These are phyloP conservation scores for Hylomyscus alleni DNA, from an alignment of 2,797 vertebrate species.

Conservation along the genomic window DNA sequence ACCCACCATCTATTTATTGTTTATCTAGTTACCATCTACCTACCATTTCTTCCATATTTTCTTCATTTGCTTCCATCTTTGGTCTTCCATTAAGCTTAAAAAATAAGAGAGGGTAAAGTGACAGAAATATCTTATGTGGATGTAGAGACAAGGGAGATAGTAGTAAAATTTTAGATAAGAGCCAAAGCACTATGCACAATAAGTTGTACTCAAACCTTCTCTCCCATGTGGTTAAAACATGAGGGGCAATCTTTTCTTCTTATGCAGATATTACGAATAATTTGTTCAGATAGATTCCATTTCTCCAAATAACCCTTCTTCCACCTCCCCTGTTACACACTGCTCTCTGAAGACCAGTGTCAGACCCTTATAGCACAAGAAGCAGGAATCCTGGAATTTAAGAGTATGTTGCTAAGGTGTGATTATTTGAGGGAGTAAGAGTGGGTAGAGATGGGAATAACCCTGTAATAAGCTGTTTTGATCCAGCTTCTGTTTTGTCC, in stretches of 20 bases:
- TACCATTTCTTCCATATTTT: not conserved
- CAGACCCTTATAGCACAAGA: not conserved
- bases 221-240: constrained; percentile 43
- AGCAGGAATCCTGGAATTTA: not conserved
- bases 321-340: fast-evolving
- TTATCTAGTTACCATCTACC: not conserved
- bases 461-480: too few relatives aligned
- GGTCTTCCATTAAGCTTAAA: not conserved
- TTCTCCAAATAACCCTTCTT: not conserved
- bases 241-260: not conserved
- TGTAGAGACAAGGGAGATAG: not conserved
- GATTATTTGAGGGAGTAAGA: not conserved
- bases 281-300: constrained; percentile 1
- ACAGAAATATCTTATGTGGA: not conserved
- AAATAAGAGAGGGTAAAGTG: not conserved
- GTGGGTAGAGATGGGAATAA: not conserved
- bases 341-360: not conserved
- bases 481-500: not conserved
- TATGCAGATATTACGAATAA: constrained; percentile 26
- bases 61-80: not conserved
- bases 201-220: not conserved
- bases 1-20: not conserved
- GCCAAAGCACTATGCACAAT: not conserved
- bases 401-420: not conserved
- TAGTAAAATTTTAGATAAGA: not conserved